Conservation (phyloP, 2,797 vertebrate species). For the Lycodopsis pacificus region DNA sequence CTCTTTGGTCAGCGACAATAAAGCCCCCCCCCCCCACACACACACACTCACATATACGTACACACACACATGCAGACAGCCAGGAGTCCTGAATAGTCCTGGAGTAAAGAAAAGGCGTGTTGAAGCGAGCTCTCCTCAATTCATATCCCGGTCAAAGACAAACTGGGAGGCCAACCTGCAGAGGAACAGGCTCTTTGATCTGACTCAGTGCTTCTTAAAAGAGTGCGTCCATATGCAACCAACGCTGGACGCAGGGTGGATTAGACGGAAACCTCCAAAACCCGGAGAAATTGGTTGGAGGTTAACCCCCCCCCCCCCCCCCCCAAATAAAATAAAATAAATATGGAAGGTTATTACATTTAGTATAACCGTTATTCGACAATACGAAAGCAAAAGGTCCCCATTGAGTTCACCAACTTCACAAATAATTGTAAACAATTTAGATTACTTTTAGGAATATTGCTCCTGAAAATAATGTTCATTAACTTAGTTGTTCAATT, state of each 20-base stretch:
- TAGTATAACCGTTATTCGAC: neutral
- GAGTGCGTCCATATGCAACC: constrained; percentile 23
- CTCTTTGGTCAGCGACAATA: constrained; percentile 73
- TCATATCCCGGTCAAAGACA: constrained; percentile 69
- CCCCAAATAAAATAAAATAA: neutral
- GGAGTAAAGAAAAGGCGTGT: constrained; percentile 69
- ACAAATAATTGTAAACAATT: neutral
- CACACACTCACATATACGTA: constrained; percentile 7
- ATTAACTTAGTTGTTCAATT: neutral
- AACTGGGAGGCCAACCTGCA: constrained; percentile 59
- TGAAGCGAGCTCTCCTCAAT: constrained; percentile 65
- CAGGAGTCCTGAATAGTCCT: constrained; percentile 45
- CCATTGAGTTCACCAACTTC: neutral
- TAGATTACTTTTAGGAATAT: neutral
- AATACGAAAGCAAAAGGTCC: neutral
- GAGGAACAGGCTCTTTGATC: constrained; percentile 60
- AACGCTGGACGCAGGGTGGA: constrained; percentile 27
- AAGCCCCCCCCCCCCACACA: constrained; percentile 44
- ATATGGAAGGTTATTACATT: neutral
- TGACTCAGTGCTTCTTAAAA: constrained; percentile 58
- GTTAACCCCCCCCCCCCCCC: too few species aligned
- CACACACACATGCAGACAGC: constrained; percentile 8
- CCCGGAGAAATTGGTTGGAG: neutral
- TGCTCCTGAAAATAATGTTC: neutral
- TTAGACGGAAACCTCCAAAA: constrained; percentile 8